Evolutionary conservation across 2,113 vertebrate species (phyloP), one percentile per base, ranked within the genome.

Genomic region (Melanostigma gelatinosum): DNA sequence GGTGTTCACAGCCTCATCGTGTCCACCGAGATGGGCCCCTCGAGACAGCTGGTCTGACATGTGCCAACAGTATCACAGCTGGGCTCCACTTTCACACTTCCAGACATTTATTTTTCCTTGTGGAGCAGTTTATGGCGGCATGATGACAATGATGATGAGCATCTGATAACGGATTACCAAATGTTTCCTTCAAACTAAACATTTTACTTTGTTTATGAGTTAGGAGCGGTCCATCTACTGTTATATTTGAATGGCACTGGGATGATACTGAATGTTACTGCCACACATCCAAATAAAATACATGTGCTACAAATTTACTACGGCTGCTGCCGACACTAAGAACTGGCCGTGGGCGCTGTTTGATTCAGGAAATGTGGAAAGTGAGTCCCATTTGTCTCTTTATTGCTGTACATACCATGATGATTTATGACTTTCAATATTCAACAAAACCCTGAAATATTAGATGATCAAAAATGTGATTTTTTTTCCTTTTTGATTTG

Each of bases 41-140:
- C n/a, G 13, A 71, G 75, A 88, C 77, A 85, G 83, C 71, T 82
- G 86, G 20, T 80, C 75, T 68, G 76, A 83, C 83, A 75, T 61
- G 83, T 73, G 29, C 72, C 72, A 74, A 77, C 44, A 75, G 50
- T 18, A 58, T 69, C 78, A 58, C 80, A 80, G 81, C 82, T 81
- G 64, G 61, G 65, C 79, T 75, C n/a, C 75, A 15, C 16, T 66
- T 54, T 67, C 36, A 55, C 55, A 70, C 58, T 13, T 62, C 6
- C 27, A 34, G 70, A 11, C 24, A 7, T 13, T 0, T 44, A 22
- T 20, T 46, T 20, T n/a, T 74, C 42, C 12, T 29, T n/a, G 24
- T 27, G 12, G 10, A 13, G 8, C 8, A 34, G 44, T 54, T 64
- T 40, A 34, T 44, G 61, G 4, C 48, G 48, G 24, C 8, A 16